Evolutionary conservation across 2,888 invertebrate genomes (phyloP).

Genomic region (Napeogenes sylphis): DNA sequence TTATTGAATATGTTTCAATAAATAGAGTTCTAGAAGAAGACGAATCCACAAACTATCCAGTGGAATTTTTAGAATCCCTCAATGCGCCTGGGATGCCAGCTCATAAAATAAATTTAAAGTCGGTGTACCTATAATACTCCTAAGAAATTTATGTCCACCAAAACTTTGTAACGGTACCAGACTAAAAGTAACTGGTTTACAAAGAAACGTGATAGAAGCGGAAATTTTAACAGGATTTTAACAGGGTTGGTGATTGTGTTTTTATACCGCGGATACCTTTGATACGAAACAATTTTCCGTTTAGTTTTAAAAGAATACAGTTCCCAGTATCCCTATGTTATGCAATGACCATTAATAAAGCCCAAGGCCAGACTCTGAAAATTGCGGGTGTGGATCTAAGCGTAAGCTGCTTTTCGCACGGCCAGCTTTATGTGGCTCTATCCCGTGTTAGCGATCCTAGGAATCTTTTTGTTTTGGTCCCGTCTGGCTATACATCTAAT

Average conservation of each 20-base stretch:
- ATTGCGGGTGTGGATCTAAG: slow-evolving; percentile 15
- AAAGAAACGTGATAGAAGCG: slow-evolving; percentile 26
- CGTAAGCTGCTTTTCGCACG: slow-evolving; percentile 13
- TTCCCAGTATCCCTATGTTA: slow-evolving; percentile 24
- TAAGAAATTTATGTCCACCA: slow-evolving; percentile 28
- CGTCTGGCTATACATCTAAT: background rate
- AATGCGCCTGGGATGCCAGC: slow-evolving; percentile 11
- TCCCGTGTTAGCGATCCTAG: slow-evolving; percentile 10
- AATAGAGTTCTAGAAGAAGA: slow-evolving; percentile 19
- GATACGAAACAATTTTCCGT: slow-evolving; percentile 26
- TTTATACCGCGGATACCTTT: slow-evolving; percentile 29
- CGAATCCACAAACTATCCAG: slow-evolving; percentile 19
- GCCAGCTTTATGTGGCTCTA: slow-evolving; percentile 19
- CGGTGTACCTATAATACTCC: slow-evolving; percentile 20
- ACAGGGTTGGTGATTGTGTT: slow-evolving; percentile 24
- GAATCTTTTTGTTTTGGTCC: background rate
- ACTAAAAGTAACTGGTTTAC: slow-evolving; percentile 13
- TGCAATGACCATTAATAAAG: slow-evolving; percentile 23
- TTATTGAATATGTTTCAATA: slow-evolving; percentile 13
- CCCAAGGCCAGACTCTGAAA: slow-evolving; percentile 19
- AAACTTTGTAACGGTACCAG: slow-evolving; percentile 22
- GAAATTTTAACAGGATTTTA: slow-evolving; percentile 31
- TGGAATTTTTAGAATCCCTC: slow-evolving; percentile 25
- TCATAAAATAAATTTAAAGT: slow-evolving; percentile 17
- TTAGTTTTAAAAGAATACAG: slow-evolving; percentile 23